Evolutionary conservation across 2,888 invertebrate genomes (phyloP).

Genomic region (Thereva nobilitata): DNA sequence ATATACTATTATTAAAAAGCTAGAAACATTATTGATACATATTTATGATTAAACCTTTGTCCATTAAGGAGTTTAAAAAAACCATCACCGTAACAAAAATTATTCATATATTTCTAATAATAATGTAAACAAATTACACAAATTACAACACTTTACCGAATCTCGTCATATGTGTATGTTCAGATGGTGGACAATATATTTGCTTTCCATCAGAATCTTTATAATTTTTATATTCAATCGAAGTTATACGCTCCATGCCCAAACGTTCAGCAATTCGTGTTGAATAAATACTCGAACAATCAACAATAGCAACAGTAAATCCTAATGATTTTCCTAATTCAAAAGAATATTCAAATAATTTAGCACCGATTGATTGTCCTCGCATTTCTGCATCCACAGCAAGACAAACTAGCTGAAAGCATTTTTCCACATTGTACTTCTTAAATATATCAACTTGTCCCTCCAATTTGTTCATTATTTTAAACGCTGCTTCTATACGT

Average conservation of each 20-base stretch:
- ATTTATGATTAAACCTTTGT: too few relatives aligned
- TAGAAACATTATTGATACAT: too few relatives aligned
- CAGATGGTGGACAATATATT: constrained; percentile 40
- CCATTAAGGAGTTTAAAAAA: too few relatives aligned
- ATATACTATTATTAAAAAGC: too few relatives aligned
- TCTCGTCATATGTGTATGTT: constrained; percentile 41
- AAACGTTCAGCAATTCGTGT: constrained; percentile 39
- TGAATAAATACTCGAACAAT: constrained; percentile 43
- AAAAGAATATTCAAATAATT: constrained; percentile 39
- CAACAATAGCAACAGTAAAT: constrained; percentile 37
- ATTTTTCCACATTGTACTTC: constrained; percentile 38
- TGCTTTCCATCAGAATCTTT: constrained; percentile 38
- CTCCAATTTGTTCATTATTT: constrained; percentile 27
- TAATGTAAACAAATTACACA: constrained; percentile 2
- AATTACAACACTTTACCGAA: constrained; percentile 41
- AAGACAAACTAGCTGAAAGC: constrained; percentile 40
- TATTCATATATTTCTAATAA: too few relatives aligned
- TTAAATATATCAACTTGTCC: constrained; percentile 40
- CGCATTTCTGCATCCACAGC: constrained; percentile 39
- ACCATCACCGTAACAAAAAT: too few relatives aligned
- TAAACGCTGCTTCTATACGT: constrained; percentile 10
- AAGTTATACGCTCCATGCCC: constrained; percentile 38
- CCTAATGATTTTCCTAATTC: constrained; percentile 38
- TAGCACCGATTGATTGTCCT: constrained; percentile 41
- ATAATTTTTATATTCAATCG: constrained; percentile 41